Conservation (phyloP, 2,113 vertebrate genomes). For the Chloropsis cyanopogon region DNA sequence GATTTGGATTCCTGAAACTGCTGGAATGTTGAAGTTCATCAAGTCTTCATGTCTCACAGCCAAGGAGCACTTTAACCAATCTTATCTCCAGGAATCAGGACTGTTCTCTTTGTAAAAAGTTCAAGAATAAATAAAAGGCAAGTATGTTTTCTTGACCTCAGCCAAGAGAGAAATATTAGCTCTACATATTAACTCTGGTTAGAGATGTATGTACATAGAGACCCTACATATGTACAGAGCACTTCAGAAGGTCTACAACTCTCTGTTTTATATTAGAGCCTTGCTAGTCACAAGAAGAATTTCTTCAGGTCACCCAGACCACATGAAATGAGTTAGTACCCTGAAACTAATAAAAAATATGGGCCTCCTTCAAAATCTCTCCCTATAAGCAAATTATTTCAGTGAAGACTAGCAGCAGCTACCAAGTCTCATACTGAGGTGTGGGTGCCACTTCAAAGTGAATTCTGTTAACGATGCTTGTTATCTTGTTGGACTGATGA, state of each 20-base stretch:
- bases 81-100: constrained; percentile 53
- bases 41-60: constrained; percentile 26
- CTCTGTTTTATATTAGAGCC: not conserved
- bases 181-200: not conserved
- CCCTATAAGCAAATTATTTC: not conserved
- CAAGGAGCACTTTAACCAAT: constrained; percentile 23
- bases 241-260: not conserved
- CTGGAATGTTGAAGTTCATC: constrained; percentile 51
- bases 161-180: not conserved
- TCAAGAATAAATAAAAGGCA: constrained; percentile 41
- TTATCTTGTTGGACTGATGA: constrained; percentile 38
- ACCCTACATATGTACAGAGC: not conserved
- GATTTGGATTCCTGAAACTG: constrained; percentile 41
- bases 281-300: not conserved
- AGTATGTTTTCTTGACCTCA: constrained; percentile 39
- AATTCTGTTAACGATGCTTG: not conserved
- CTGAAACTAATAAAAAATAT: not conserved
- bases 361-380: not conserved
- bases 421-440: not conserved
- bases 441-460: not conserved
- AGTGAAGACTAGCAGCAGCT: not conserved
- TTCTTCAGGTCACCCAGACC: not conserved
- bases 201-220: not conserved
- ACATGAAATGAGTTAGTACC: not conserved
- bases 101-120: constrained; percentile 31